phyloP scores from a whole-genome alignment of 2,888 invertebrate species.

The Cartodere bifasciata region DNA sequence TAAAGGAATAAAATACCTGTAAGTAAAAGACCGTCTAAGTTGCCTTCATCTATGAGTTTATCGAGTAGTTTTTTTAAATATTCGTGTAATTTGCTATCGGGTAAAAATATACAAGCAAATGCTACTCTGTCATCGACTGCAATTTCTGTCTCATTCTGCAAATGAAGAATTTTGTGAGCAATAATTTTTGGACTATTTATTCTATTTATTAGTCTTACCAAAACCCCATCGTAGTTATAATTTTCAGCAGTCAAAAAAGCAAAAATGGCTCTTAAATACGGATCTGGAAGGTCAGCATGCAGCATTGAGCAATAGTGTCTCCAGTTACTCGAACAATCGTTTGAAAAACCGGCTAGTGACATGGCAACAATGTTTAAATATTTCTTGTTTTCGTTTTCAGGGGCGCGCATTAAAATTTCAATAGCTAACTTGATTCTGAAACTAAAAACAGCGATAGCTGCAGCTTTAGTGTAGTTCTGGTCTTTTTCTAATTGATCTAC shows the following conservation, averaged over 20 bases:
- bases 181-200: not conserved
- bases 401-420: conserved; percentile 69
- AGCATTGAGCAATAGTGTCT: conserved; percentile 59
- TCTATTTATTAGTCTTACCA: conserved; percentile 38
- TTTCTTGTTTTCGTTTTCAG: conserved; percentile 28
- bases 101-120: conserved; percentile 78
- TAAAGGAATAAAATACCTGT: conserved; percentile 42
- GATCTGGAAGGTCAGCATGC: conserved; percentile 69
- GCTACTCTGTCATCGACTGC: conserved; percentile 79
- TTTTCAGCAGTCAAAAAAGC: conserved; percentile 75
- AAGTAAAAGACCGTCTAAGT: conserved; percentile 72
- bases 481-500: conserved; percentile 60
- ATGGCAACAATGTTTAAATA: conserved; percentile 57
- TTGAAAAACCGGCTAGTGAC: conserved; percentile 75
- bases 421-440: conserved; percentile 74
- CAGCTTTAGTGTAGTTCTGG: conserved; percentile 67
- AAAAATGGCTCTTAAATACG: conserved; percentile 84
- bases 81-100: conserved; percentile 66
- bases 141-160: conserved; percentile 70
- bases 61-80: conserved; percentile 61
- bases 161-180: conserved; percentile 12
- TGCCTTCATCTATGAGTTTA: conserved; percentile 61
- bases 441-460: conserved; percentile 85
- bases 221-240: conserved; percentile 60
- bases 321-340: conserved; percentile 72